Base-by-base conservation (phyloP, 2,888 invertebrate species). In the Nemapogon koenigi region DNA sequence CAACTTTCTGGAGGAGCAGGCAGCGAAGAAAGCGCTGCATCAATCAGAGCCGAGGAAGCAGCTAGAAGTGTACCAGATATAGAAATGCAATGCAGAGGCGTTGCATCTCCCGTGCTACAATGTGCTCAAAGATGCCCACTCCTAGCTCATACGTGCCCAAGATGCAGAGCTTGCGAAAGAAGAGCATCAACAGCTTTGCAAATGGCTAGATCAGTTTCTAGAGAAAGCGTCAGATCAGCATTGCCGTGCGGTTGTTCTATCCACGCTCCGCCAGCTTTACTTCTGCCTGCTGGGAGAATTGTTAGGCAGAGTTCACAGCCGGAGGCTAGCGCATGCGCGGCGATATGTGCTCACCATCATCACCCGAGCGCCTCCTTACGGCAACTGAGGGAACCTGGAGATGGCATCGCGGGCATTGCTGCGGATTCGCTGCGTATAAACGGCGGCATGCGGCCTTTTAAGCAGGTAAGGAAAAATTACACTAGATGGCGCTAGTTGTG, bases 371-470 rank as follows among this genome's bases (percentile, higher is more conserved):
- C 91, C 59, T 94, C 94, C 27, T 75, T 94, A 58, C 88, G 93
- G 57, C 93, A 94, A 65, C 81, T 94, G 40, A 83, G 91, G 49
- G 90, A 90, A 78, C 87, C 88, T 31, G 85, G 86, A 44, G 93
- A 93, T 61, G 91, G 92, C 48, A 91, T 97, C 46, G 95, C 95
- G 33, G 94, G 94, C 61, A 97, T 97, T 56, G 97, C 96, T 15
- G 94, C 94, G 36, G 97, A 97, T 76, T 95, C 95, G 41, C 84
- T 97, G 52, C 84, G 96, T 57, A 94, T 97, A 76, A 97, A 96
- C 79, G 97, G 97, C 47, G 96, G 95, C 57, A 93, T 97, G 85
- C 85, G 94, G 52, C 94, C 94, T 63, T 96, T 97, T 79, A 94
- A 93, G 76, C 95, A 96, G 89, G 94, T 94, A 84, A 73, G 80